Conservation (phyloP, 2,113 vertebrate genomes). For the Speoplatyrhinus poulsoni region DNA sequence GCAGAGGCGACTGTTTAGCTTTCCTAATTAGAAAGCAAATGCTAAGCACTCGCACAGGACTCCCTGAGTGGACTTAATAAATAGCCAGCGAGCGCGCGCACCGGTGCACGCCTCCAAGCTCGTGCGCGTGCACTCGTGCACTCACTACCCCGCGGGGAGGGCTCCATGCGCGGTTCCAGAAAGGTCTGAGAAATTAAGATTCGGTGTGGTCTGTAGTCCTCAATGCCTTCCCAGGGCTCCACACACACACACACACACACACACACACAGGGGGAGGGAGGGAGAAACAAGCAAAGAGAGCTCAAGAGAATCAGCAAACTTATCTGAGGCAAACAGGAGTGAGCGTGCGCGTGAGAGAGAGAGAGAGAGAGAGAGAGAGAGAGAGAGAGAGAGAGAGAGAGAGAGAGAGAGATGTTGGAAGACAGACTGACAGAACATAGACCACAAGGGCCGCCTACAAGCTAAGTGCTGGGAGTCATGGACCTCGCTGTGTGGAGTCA, state of each 20-base stretch:
- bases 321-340: neutral
- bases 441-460: no score
- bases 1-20: conserved; percentile 67
- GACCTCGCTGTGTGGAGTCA: no score
- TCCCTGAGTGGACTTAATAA: conserved; percentile 76
- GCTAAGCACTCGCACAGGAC: conserved; percentile 63
- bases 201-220: conserved; percentile 12
- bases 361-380: neutral
- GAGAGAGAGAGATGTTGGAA: neutral
- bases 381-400: neutral
- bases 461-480: no score
- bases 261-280: neutral
- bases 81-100: conserved; percentile 73
- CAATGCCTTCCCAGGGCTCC: neutral
- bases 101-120: neutral
- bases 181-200: conserved; percentile 16
- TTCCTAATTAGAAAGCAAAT: conserved; percentile 77
- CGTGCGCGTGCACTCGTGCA: neutral
- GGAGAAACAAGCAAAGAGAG: neutral
- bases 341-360: neutral
- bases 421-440: no score
- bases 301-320: no score
- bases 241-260: neutral
- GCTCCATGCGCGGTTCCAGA: neutral
- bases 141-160: conserved; percentile 6